Base-by-base conservation (phyloP, 2,888 invertebrate species). In the Caenorhabditis zanzibari region DNA sequence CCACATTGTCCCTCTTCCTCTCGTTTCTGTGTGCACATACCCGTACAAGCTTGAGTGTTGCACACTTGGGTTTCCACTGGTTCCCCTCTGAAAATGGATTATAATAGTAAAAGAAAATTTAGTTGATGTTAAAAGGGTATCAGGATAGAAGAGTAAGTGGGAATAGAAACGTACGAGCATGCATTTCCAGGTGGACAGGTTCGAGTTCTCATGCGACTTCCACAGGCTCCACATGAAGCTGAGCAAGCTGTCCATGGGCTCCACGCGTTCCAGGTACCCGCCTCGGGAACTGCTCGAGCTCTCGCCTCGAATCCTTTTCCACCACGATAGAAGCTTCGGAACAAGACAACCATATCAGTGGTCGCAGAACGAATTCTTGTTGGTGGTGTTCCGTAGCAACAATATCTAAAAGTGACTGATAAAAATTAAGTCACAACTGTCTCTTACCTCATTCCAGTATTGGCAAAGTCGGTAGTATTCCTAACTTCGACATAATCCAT, bases 401-500 rank as follows among this genome's bases (percentile, higher is more conserved):
- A 92, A 79, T 92, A 92, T 81, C 92, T 92, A 80, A 61, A 85
- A 49, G 59, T 14, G 10, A 1, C 5, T n/a, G n/a, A n/a, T n/a
- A n/a, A n/a, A n/a, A n/a, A n/a, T n/a, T 32, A 32, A 4, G 32
- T 32, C 7, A 32, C 1, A 6, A 63, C n/a, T 26, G 10, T 59
- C 22, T 38, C 22, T 26, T 24, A 92, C 92, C 92, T 88, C 92
- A 92, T 92, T 79, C 92, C 92, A n/a, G 92, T 92, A 61, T 92
- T 92, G 19, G 92, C 92, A 56, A 92, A 92, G 77, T 92, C 92
- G 14, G 92, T 92, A 24, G 91, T 88, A 66, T 92, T 92, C 6
- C 92, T 69, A 44, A 92, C 90, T 79, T 92, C 92, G 7, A 92
- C 92, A 79, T 92, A 92, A 83, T 92, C 92, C 92, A 92, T 92